phyloP scores from a whole-genome alignment of 2,888 invertebrate species.

The Zygogramma bicolorata region DNA sequence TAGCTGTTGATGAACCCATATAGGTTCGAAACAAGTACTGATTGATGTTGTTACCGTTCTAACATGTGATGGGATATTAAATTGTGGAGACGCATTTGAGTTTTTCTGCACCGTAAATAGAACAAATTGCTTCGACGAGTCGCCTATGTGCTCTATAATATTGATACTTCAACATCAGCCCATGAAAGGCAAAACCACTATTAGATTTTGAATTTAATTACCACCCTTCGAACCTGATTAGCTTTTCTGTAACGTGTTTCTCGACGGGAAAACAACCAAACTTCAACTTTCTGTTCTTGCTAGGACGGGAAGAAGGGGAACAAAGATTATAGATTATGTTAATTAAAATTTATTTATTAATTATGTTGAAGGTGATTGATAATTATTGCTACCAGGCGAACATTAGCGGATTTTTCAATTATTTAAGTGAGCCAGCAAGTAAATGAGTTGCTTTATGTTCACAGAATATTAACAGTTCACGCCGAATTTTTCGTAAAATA shows the following conservation, averaged over 20 bases:
- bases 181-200: conserved; percentile 48
- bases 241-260: conserved; percentile 47
- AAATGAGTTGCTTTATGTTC: not conserved
- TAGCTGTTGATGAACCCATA: too few relatives aligned
- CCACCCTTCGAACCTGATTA: conserved; percentile 55
- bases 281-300: conserved; percentile 24
- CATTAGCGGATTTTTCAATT: conserved; percentile 36
- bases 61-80: too few relatives aligned
- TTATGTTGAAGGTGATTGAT: conserved; percentile 42
- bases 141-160: conserved; percentile 4
- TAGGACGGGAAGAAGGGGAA: conserved; percentile 23
- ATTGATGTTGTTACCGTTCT: too few relatives aligned
- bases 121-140: not conserved
- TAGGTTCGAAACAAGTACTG: too few relatives aligned
- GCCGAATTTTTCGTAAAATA: too few relatives aligned
- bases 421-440: not conserved
- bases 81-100: too few relatives aligned
- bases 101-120: too few relatives aligned
- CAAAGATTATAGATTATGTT: conserved; percentile 47
- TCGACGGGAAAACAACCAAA: conserved; percentile 36
- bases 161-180: conserved; percentile 39
- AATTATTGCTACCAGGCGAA: conserved; percentile 31
- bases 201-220: conserved; percentile 56
- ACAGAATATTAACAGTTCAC: too few relatives aligned
- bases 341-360: conserved; percentile 48